phyloP scores from a whole-genome alignment of 2,113 vertebrate genomes.

The Rallus limicola region DNA sequence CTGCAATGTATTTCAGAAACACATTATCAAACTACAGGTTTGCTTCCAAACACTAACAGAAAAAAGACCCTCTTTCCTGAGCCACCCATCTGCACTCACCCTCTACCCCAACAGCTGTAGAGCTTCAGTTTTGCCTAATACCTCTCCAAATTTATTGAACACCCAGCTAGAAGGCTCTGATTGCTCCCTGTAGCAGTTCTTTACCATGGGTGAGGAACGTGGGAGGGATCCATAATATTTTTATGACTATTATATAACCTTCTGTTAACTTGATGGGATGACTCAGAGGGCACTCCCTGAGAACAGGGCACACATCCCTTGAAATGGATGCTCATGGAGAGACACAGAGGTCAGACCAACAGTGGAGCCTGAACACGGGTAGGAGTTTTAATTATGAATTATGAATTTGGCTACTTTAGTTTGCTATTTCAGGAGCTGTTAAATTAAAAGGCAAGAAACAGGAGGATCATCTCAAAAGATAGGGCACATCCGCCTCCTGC shows the following conservation, averaged over 20 bases:
- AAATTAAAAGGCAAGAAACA: constrained; percentile 39
- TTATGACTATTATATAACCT: constrained; percentile 52
- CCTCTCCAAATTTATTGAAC: constrained; percentile 40
- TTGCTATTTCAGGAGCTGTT: constrained; percentile 22
- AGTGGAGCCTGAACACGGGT: not conserved
- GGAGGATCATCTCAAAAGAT: constrained; percentile 35
- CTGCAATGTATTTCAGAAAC: not conserved
- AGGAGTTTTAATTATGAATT: constrained; percentile 35
- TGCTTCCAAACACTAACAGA: not conserved
- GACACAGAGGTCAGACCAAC: constrained; percentile 7
- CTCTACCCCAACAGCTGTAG: constrained; percentile 24
- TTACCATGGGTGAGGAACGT: constrained; percentile 46
- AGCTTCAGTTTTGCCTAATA: constrained; percentile 42
- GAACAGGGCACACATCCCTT: not conserved
- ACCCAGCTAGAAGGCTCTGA: constrained; percentile 18
- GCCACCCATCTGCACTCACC: not conserved
- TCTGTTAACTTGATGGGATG: constrained; percentile 14
- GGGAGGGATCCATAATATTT: constrained; percentile 49
- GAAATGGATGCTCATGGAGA: not conserved
- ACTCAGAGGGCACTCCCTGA: not conserved
- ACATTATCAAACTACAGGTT: not conserved
- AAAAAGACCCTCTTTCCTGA: not conserved
- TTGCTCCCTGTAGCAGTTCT: constrained; percentile 18
- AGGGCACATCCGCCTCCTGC: not conserved
- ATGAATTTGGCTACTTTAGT: not conserved